Evolutionary conservation across 2,797 vertebrate species (phyloP).

Genomic region (Fratercula arctica): DNA sequence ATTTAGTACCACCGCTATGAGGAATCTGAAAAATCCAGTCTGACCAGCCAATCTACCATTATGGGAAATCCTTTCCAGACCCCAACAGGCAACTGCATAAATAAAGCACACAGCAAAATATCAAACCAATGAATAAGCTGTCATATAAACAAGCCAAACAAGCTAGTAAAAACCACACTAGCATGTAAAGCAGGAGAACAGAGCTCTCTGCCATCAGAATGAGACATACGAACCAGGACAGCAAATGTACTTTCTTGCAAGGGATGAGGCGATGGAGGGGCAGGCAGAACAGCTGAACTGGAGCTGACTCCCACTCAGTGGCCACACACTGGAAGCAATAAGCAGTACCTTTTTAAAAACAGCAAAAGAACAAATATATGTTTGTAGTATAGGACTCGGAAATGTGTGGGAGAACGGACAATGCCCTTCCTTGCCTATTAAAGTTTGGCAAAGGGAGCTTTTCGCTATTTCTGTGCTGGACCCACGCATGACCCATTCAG

Average conservation of each 20-base stretch:
- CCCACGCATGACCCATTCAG: not conserved
- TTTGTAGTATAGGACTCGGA: not conserved
- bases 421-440: not conserved
- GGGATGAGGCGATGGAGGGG: not conserved
- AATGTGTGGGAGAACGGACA: not conserved
- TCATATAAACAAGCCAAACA: conserved; percentile 53
- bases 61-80: conserved; percentile 58
- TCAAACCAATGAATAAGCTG: conserved; percentile 43
- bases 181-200: conserved; percentile 31
- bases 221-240: not conserved
- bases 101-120: conserved; percentile 53
- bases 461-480: not conserved
- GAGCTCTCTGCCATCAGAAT: not conserved
- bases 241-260: not conserved
- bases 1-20: conserved; percentile 56
- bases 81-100: conserved; percentile 56
- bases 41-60: conserved; percentile 51
- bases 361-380: not conserved
- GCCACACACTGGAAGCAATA: not conserved
- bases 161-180: conserved; percentile 28
- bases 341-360: not conserved
- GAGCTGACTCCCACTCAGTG: not conserved
- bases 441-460: not conserved
- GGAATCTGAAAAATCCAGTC: conserved; percentile 66
- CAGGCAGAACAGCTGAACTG: not conserved